phyloP scores from a whole-genome alignment of 64 coral and sea anemone species.

The Porites lutea region DNA sequence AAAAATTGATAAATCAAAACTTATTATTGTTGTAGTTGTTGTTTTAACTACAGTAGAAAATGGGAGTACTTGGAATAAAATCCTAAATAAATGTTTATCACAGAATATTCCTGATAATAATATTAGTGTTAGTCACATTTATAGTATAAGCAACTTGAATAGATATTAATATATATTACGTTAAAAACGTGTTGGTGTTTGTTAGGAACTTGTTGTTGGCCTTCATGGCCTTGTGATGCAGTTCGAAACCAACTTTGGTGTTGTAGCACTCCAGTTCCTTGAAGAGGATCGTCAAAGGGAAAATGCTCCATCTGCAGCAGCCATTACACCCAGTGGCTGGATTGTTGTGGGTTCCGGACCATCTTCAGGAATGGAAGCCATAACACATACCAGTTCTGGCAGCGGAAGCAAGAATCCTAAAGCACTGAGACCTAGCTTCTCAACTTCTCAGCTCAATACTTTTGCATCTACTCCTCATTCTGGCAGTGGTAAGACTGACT shows the following conservation, averaged over 20 bases:
- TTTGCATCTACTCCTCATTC: slow-evolving; percentile 55
- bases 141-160: too few relatives aligned
- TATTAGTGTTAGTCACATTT: too few relatives aligned
- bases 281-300: slow-evolving; percentile 89
- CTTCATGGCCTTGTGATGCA: slow-evolving; percentile 91
- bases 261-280: slow-evolving; percentile 93
- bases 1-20: too few relatives aligned
- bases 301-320: slow-evolving; percentile 84
- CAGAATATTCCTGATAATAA: too few relatives aligned
- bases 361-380: slow-evolving; percentile 37
- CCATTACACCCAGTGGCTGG: slow-evolving; percentile 95
- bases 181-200: background rate
- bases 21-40: too few relatives aligned
- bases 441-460: slow-evolving; percentile 75
- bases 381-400: slow-evolving; percentile 21
- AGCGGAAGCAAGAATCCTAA: slow-evolving; percentile 60
- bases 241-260: slow-evolving; percentile 98
- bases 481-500: slow-evolving; percentile 47
- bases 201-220: slow-evolving; percentile 90
- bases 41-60: too few relatives aligned
- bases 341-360: slow-evolving; percentile 88
- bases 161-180: background rate
- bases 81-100: too few relatives aligned
- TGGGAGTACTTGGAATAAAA: too few relatives aligned
- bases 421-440: slow-evolving; percentile 72